phyloP scores from a whole-genome alignment of 30 jellyfish, hydroid and myxozoan genomes.

The Hydractinia symbiolongicarpus region DNA sequence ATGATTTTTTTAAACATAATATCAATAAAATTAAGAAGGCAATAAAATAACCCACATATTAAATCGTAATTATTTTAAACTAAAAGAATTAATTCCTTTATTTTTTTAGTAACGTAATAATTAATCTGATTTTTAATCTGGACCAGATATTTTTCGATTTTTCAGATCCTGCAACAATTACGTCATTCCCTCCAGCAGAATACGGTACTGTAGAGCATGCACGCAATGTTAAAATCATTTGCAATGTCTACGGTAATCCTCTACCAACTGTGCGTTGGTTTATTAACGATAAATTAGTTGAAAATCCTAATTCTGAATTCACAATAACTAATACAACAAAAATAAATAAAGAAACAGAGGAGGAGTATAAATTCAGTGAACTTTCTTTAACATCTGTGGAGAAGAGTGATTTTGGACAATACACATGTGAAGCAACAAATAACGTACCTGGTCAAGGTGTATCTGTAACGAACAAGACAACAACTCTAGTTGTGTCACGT shows the following conservation, averaged over 20 bases:
- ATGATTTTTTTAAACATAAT: too few relatives aligned
- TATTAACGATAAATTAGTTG: not conserved
- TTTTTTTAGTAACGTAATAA: too few relatives aligned
- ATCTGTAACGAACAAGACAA: not conserved
- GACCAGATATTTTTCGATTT: not conserved
- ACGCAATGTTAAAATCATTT: not conserved
- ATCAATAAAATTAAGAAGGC: too few relatives aligned
- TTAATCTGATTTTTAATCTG: not conserved
- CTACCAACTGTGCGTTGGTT: constrained; percentile 11
- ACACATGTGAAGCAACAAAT: constrained; percentile 18
- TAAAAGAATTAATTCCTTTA: too few relatives aligned
- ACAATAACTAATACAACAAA: not conserved
- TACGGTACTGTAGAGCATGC: constrained; percentile 8
- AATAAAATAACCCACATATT: too few relatives aligned
- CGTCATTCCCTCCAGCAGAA: not conserved
- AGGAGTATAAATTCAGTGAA: not conserved
- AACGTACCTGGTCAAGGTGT: constrained; percentile 1
- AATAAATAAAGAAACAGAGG: not conserved
- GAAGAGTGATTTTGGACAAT: not conserved
- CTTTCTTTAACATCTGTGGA: not conserved
- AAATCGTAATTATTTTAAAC: too few relatives aligned
- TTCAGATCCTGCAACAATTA: constrained; percentile 26
- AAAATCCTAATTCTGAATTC: not conserved
- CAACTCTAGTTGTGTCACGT: constrained; percentile 8
- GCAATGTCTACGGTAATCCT: constrained; percentile 7